Evolutionary conservation across 1,140 invertebrate genomes (phyloP), one percentile per base, ranked within the genome.

Genomic region (Hyphantria cunea): DNA sequence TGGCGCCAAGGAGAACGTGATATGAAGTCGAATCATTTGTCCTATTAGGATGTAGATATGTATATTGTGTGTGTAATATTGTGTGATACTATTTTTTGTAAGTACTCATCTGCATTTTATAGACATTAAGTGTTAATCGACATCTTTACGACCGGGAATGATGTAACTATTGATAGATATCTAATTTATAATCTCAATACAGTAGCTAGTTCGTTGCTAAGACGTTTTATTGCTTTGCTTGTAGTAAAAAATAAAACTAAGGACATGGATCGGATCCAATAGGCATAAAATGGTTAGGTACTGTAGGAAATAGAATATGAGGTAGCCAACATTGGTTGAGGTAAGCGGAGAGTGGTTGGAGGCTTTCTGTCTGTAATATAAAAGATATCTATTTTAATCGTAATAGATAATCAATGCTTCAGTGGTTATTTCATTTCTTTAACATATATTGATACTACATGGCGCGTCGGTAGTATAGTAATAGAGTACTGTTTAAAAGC

Each of bases 1-100:
- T 48, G 54, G 44, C 44, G 54, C 44, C 54, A 17, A 5, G 15
- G 12, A 9, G 3, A 7, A 58, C 54, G 54, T 58, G 54, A 11
- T 31, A 25, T 0, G 54, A 48, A 58, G 33, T 10, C 25, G 17
- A 47, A 32, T 39, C 13, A 58, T 44, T 44, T 44, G 37, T 39
- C 3, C 13, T 33, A 39, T 44, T n/a, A n/a, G 9, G 41, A 12
- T 44, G n/a, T 12, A 7, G 41, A 13, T 39, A 9, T n/a, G n/a
- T 33, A 34, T 56, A 47, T 56, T 56, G 42, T 15, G 45, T 54
- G 12, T 25, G 37, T 54, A 42, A 54, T 41, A 34, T 37, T 12
- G 5, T 25, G 45, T 33, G 17, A 47, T 56, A 14, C 42, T 34
- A 56, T 45, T 47, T 45, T 47, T 11, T 34, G 33, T 33, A 45